A percentile compares a stretch with the other conserved stretches of the same genome.
Conservation (phyloP, 2,888 invertebrate genomes). For the Teleogryllus oceanicus region DNA sequence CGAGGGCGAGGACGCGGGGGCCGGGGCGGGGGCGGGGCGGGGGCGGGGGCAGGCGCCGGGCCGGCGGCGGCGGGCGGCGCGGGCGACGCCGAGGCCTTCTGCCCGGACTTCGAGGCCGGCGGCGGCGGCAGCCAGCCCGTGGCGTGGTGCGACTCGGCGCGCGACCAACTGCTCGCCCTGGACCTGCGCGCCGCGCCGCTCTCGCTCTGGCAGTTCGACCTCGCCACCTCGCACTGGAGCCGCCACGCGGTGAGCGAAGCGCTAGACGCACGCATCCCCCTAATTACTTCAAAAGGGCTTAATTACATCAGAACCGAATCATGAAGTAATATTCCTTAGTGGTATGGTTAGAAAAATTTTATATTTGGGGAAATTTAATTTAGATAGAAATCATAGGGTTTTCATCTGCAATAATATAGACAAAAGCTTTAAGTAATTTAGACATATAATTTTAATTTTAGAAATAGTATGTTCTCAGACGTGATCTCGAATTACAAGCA, state of each 20-base stretch:
- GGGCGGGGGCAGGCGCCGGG: neutral
- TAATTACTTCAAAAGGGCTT: too few relatives aligned
- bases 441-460: too few relatives aligned
- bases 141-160: conserved; percentile 40
- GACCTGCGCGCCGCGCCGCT: conserved; percentile 34
- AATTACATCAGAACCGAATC: too few relatives aligned
- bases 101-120: conserved; percentile 39
- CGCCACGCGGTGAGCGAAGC: conserved; percentile 29
- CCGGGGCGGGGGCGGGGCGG: neutral
- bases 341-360: too few relatives aligned
- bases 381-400: too few relatives aligned
- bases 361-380: too few relatives aligned
- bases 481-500: too few relatives aligned
- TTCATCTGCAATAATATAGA: too few relatives aligned
- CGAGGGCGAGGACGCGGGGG: neutral
- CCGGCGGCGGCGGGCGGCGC: neutral
- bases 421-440: too few relatives aligned
- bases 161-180: conserved; percentile 40
- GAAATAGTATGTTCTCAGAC: too few relatives aligned
- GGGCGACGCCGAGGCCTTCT: conserved; percentile 34
- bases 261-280: too few relatives aligned
- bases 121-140: conserved; percentile 35
- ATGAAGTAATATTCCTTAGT: too few relatives aligned
- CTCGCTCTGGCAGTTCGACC: conserved; percentile 34
- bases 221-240: conserved; percentile 32